Conservation (phyloP, 2,888 invertebrate genomes). For the Mellilla xanthometata region DNA sequence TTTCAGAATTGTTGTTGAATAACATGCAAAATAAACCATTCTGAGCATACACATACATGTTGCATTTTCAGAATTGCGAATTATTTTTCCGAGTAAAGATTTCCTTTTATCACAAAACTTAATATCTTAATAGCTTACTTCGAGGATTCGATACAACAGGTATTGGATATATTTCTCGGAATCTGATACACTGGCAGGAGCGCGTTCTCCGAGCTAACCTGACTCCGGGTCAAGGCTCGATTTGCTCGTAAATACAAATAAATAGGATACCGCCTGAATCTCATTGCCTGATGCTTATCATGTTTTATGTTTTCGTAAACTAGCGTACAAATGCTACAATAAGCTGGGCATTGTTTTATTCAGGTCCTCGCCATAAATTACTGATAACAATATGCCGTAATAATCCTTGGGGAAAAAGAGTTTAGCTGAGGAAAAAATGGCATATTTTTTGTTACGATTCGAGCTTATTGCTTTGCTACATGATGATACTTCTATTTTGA, state of each 20-base stretch:
- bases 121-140: no score
- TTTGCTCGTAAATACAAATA: constrained; percentile 74
- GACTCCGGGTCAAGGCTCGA: constrained; percentile 61
- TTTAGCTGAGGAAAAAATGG: background rate
- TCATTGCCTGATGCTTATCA: constrained; percentile 72
- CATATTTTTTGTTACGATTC: background rate
- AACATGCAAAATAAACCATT: no score
- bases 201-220: constrained; percentile 8
- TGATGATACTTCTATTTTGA: no score
- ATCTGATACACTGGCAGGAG: constrained; percentile 3
- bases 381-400: constrained; percentile 15
- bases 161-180: no score
- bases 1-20: no score
- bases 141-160: no score
- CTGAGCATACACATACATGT: no score
- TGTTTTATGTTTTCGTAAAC: constrained; percentile 71
- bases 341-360: constrained; percentile 56
- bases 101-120: no score
- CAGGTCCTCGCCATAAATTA: constrained; percentile 14
- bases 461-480: no score
- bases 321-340: constrained; percentile 59
- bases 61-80: no score
- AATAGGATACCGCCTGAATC: constrained; percentile 68
- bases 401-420: constrained; percentile 12
- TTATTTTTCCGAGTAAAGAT: no score